Conservation (phyloP, 2,113 vertebrate genomes). For the Numenius arquata region DNA sequence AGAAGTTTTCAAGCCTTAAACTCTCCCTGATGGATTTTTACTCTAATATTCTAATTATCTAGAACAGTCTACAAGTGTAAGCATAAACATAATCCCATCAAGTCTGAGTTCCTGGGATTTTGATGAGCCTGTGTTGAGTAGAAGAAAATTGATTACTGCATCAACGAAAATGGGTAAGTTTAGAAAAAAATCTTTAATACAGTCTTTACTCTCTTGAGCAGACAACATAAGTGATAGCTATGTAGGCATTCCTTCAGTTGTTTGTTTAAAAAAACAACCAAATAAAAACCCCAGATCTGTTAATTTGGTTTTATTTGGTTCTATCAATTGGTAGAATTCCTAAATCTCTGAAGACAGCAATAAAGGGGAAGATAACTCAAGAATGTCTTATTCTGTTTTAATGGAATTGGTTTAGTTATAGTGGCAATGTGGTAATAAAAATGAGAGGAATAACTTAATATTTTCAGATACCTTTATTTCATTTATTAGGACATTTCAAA, state of each 20-base stretch:
- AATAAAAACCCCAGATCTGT: neutral
- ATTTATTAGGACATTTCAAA: neutral
- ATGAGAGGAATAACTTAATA: neutral
- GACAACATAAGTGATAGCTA: neutral
- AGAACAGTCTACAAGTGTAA: neutral
- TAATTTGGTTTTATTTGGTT: too few relatives aligned
- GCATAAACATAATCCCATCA: neutral
- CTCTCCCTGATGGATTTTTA: neutral
- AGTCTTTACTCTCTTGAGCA: neutral
- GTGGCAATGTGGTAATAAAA: neutral
- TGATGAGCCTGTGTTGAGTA: neutral
- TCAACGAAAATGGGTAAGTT: neutral
- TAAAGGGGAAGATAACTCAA: neutral
- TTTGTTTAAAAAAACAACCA: neutral
- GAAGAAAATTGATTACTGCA: neutral
- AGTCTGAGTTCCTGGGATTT: neutral
- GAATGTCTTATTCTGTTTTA: neutral
- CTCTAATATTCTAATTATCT: neutral
- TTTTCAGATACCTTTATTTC: neutral
- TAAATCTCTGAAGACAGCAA: neutral
- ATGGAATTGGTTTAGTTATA: neutral
- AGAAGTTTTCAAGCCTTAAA: neutral
- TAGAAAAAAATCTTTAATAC: neutral
- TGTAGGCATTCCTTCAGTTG: neutral
- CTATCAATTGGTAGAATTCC: too few relatives aligned